Evolutionary conservation across 2,888 invertebrate genomes (phyloP), one percentile per base, ranked within the genome.

Genomic region (Eupithecia inturbata): DNA sequence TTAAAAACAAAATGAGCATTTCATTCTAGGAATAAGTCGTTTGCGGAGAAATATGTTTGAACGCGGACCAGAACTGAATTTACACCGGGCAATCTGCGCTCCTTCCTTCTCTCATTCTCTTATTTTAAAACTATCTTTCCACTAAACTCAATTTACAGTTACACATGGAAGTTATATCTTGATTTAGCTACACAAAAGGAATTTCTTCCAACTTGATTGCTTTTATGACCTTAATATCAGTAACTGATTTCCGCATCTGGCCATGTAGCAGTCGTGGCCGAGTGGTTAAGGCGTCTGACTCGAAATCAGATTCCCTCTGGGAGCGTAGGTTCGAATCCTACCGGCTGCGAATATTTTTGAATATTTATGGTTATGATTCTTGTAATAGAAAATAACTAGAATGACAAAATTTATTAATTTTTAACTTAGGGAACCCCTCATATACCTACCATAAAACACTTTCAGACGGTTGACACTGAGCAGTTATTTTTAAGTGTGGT

Each of bases 261-360:
- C 16, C 3, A 10, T 26, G 39, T 31, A 91, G 96, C 96, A 96
- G 96, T 96, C 96, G 96, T 97, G 96, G 97, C 96, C 96, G 96
- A 97, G 97, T 96, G 97, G 97, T 97, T 97, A 97, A 97, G 96
- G 96, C 97, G 97, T 96, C 96, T 97, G 97, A 97, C 96, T 97
- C 96, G 97, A 97, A 97, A 97, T 97, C 97, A 96, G 96, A 96
- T 97, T 97, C 97, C 97, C 97, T 96, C 96, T 97, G 96, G 97
- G 97, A 97, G 97, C 97, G 96, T 96, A 97, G 97, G 97, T 97
- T 97, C 97, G 97, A 97, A 96, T 97, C 97, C 97, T 97, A 96
- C 96, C 96, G 96, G 96, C 97, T 96, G 97, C 97, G 97, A 83
- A 84, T 3, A 12, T 67, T 78, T 79, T 78, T 77, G 31, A 19